phyloP scores from a whole-genome alignment of 1,140 invertebrate species.

The Drosophila nigrodunni region DNA sequence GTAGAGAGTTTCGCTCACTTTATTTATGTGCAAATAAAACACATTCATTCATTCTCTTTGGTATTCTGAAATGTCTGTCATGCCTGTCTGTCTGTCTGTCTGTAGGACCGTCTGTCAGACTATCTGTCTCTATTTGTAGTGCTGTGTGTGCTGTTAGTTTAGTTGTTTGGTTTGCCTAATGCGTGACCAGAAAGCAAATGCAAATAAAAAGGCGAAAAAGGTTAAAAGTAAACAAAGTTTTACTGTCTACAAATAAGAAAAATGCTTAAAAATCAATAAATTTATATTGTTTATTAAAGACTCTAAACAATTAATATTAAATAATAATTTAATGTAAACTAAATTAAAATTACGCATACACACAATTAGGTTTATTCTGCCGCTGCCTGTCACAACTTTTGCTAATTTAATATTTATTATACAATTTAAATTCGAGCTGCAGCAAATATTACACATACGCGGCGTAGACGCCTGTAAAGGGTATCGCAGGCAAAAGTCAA shows the following conservation, averaged over 20 bases:
- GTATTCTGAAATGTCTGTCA: conserved; percentile 23
- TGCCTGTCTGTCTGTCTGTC: conserved; percentile 18
- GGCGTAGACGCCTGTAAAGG: conserved; percentile 1
- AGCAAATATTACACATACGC: conserved; percentile 31
- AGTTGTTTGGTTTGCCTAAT: conserved; percentile 29
- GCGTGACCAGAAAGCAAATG: conserved; percentile 30
- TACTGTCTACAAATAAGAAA: conserved; percentile 1
- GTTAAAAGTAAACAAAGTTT: neutral
- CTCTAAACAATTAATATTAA: no score
- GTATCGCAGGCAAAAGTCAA: conserved; percentile 30
- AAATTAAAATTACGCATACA: no score
- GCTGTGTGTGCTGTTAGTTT: neutral
- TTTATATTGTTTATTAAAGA: neutral
- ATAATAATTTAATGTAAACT: no score
- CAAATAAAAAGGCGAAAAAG: conserved; percentile 4
- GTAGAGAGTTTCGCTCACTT: conserved; percentile 17
- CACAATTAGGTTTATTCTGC: no score
- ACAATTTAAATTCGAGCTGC: neutral
- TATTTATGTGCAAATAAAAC: conserved; percentile 39
- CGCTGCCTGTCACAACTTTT: neutral
- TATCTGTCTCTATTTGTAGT: conserved; percentile 5
- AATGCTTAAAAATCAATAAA: neutral
- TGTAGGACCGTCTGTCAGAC: conserved; percentile 2
- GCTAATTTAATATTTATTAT: neutral
- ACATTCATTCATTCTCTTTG: conserved; percentile 21